Percentiles rank a stretch among this genome's conserved stretches.
Conservation (phyloP, 1,140 invertebrate genomes). For the Charaxes varanes region DNA sequence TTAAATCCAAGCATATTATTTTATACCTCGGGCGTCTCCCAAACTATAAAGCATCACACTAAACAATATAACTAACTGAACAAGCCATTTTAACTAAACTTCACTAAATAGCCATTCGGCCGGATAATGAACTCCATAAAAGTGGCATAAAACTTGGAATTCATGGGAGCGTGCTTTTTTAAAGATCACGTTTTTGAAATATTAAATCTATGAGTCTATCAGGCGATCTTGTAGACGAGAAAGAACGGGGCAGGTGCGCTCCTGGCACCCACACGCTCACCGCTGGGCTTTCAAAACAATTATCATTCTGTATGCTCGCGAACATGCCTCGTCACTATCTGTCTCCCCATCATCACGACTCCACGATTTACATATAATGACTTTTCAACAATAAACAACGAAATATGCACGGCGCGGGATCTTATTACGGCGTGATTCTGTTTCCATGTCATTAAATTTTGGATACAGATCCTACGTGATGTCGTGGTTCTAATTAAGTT, state of each 20-base stretch:
- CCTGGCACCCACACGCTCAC: slow-evolving; percentile 45
- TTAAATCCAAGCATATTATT: too few relatives aligned
- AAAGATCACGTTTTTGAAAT: slow-evolving; percentile 67
- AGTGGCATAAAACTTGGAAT: slow-evolving; percentile 29
- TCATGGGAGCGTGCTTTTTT: slow-evolving; percentile 43
- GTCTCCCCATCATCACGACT: slow-evolving; percentile 63
- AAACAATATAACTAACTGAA: too few relatives aligned
- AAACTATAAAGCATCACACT: too few relatives aligned
- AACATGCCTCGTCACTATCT: slow-evolving; percentile 68
- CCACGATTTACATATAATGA: slow-evolving; percentile 71
- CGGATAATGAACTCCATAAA: too few relatives aligned
- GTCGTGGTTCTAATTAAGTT: slow-evolving; percentile 5
- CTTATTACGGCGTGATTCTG: background rate
- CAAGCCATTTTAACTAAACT: too few relatives aligned
- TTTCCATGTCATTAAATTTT: slow-evolving; percentile 5
- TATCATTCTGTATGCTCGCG: slow-evolving; percentile 64
- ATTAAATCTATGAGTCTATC: slow-evolving; percentile 51
- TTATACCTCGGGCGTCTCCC: too few relatives aligned
- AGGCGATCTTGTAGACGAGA: slow-evolving; percentile 39
- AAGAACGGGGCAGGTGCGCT: slow-evolving; percentile 41
- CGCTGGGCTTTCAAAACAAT: slow-evolving; percentile 44
- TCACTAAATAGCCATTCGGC: too few relatives aligned
- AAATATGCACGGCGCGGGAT: slow-evolving; percentile 41
- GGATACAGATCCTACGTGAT: background rate
- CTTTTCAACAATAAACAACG: slow-evolving; percentile 66